Percentiles rank a stretch among this genome's conserved stretches.
phyloP scores from a whole-genome alignment of 2,797 vertebrate species.

The Thaleichthys pacificus region DNA sequence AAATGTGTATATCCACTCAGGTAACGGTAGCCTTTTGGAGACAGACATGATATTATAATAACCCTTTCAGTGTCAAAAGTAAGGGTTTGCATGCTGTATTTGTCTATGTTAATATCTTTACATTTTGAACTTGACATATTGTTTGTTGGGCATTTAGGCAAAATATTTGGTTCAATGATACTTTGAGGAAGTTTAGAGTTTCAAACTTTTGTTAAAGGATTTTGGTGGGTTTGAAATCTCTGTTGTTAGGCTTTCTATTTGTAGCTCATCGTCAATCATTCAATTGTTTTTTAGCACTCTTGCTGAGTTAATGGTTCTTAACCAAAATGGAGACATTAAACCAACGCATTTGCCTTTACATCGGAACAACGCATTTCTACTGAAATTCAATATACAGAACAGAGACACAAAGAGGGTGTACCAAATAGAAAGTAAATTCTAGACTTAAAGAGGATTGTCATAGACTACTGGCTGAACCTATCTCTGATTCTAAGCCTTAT shows the following conservation, averaged over 20 bases:
- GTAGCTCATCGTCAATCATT: too few relatives aligned
- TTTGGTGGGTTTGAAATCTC: too few relatives aligned
- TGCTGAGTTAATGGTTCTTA: neutral
- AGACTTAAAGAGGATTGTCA: too few relatives aligned
- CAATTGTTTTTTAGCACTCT: too few relatives aligned
- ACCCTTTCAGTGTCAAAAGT: neutral
- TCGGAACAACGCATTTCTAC: neutral
- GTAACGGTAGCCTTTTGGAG: constrained; percentile 24
- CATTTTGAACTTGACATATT: neutral
- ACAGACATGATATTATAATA: neutral
- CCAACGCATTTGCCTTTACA: neutral
- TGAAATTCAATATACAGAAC: too few relatives aligned
- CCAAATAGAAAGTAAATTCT: neutral
- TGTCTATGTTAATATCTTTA: neutral
- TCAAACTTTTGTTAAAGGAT: neutral
- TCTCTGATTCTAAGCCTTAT: neutral
- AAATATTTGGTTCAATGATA: neutral
- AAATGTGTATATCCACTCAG: constrained; percentile 21
- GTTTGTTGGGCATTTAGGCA: neutral
- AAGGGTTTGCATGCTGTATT: too few relatives aligned
- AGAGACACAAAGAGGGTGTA: too few relatives aligned
- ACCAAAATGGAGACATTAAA: neutral
- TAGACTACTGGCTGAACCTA: too few relatives aligned
- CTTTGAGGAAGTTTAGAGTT: neutral
- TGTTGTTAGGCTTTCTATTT: too few relatives aligned